Base-by-base conservation (phyloP, 2,888 invertebrate genomes). In the Stenodera caucasica region DNA sequence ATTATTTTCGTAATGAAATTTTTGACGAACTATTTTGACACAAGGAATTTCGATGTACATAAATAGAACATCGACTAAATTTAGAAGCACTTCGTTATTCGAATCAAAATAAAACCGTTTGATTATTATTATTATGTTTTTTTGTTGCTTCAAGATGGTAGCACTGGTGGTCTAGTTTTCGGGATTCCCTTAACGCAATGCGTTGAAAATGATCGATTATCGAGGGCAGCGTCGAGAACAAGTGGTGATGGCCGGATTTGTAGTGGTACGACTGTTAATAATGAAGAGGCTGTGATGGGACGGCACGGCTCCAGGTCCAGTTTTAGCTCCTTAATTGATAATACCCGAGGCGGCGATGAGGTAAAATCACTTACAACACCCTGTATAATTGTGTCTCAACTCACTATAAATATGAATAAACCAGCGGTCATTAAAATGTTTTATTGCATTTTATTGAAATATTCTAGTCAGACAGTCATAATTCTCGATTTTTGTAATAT, bases 121-220 rank as follows among this genome's bases (percentile, higher is more conserved):
- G 12, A 11, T 15, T 40, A 3, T 40, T 9, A 7, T 4, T 18
- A 18, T 8, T 32, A 8, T 61, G 67, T 62, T 54, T 32, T 70
- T 70, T 21, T 69, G 11, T 2, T 30, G 3, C 8, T 30, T 30
- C 30, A 23, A 76, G 76, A 77, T 59, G 72, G 71, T 29, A 64
- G 61, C 53, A 67, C 62, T 57, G 56, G 72, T 33, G 78, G 92
- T 58, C 83, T 90, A 70, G 91, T 94, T 58, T 96, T 96, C 75
- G 95, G 95, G 8, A 88, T 94, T 67, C 89, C 94, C 1, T 81
- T 96, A 68, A 84, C 88, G 55, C 91, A 91, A 76, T 95, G 95
- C 77, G 86, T 96, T 70, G 90, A 91, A 75, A 90, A 92, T 70
- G 95, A 95, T 80, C 80, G 85, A 61, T 74, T 86, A 58, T 78